Evolutionary conservation across 2,113 vertebrate species (phyloP).

Genomic region (Macroglossus sobrinus): DNA sequence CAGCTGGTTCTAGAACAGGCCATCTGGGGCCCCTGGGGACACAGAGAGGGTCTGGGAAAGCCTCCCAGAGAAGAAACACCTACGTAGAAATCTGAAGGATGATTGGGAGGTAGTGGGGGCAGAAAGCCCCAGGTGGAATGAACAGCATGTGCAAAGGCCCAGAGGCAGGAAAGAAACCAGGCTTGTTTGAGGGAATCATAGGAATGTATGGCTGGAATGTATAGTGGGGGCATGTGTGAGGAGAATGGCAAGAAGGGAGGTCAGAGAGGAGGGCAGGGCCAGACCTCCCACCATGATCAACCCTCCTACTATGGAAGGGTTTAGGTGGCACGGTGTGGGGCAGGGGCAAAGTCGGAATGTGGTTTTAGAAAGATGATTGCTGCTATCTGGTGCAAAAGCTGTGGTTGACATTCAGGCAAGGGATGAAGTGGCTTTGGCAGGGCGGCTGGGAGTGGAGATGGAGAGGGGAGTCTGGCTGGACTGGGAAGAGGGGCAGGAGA

Average conservation of each 20-base stretch:
- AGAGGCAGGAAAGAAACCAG: not conserved
- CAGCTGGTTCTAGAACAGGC: not conserved
- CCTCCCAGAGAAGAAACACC: not conserved
- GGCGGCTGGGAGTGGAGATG: not conserved
- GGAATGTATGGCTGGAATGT: not conserved
- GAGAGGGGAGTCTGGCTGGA: not conserved
- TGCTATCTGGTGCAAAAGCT: not conserved
- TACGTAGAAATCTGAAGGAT: not conserved
- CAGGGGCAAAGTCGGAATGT: not conserved
- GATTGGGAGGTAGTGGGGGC: not conserved
- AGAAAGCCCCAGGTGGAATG: not conserved
- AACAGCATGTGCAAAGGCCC: not conserved
- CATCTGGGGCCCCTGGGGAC: not conserved
- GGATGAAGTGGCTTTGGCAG: not conserved
- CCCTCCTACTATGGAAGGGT: not conserved
- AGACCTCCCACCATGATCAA: not conserved
- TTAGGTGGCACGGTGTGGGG: not conserved
- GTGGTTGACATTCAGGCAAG: not conserved
- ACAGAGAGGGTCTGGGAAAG: not conserved
- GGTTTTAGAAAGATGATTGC: not conserved
- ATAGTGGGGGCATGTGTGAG: fast-evolving
- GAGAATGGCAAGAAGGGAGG: not conserved
- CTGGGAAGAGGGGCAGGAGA: not conserved
- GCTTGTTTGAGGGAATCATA: not conserved
- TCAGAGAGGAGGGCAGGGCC: not conserved